Percentiles rank a stretch among this genome's conserved stretches.
phyloP scores from a whole-genome alignment of 2,797 vertebrate species.

The Mormyrus proboscirostris region DNA sequence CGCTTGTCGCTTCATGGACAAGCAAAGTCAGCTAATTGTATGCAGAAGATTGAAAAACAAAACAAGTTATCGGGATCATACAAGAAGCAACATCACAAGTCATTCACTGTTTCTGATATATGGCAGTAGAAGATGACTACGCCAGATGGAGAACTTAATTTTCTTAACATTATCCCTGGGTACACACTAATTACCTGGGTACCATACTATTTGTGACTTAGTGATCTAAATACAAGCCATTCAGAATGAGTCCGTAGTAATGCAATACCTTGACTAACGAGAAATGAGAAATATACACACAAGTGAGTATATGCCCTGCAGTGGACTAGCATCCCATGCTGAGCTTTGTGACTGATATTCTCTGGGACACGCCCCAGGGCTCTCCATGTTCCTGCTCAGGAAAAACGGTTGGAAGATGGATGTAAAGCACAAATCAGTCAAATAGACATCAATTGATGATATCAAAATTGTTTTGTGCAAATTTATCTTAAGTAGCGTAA shows the following conservation, averaged over 20 bases:
- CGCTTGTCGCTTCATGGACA: background rate
- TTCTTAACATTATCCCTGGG: background rate
- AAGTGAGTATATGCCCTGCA: background rate
- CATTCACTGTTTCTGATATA: background rate
- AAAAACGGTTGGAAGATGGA: background rate
- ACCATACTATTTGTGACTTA: background rate
- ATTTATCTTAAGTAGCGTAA: background rate
- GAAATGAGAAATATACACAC: background rate
- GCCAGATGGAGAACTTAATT: background rate
- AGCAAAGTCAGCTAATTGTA: background rate
- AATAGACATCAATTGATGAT: background rate
- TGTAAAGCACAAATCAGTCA: background rate
- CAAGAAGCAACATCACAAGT: background rate
- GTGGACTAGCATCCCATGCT: background rate
- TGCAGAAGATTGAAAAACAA: background rate
- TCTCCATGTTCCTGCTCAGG: background rate
- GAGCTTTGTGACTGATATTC: background rate
- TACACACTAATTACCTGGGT: background rate
- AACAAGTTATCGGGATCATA: background rate
- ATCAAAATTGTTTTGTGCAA: background rate
- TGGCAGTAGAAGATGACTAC: background rate
- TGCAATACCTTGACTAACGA: background rate
- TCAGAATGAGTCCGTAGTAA: background rate
- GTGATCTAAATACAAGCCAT: background rate
- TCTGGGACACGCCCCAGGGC: background rate